Base-by-base conservation (phyloP, 2,113 vertebrate species). In the Cavia porcellus region DNA sequence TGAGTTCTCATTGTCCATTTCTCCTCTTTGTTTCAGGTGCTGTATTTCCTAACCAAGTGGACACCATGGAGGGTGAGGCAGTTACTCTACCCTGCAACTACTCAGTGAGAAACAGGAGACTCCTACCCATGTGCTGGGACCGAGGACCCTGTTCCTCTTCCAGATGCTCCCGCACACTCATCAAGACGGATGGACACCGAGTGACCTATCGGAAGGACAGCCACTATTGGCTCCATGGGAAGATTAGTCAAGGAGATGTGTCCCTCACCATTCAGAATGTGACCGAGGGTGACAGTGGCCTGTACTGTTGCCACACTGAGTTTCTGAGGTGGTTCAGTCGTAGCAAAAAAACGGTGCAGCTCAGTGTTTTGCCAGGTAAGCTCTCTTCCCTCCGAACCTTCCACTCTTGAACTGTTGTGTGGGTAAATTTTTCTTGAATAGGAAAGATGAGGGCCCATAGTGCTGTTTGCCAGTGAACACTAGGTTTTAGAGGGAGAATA, bases 251-350 rank as follows among this genome's bases (percentile, higher is more conserved):
- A 0, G 99, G 99, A 0, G 81, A 99, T 0, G 97, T 99, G 81
- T 99, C 99, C 55, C 98, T 99, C 95, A 99, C 99, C 0, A 99
- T 99, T 3, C 0, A 96, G 35, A 50, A 97, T 0, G 96, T 97
- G 2, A 32, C n/a, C 25, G 47, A 81, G 87, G 47, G 75, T 1
- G 99, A 99, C 90, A 96, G 97, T 1, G 99, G 99, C 11, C 47
- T 0, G 0, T 99, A 99, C 13, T 99, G 99, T 97, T 99, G 99
- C 94, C 99, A 99, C 1, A 91, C 99, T n/a, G 98, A 99, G 92
- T n/a, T 98, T 75, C 5, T 15, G 0, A 99, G 99, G 1, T 97
- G 0, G 98, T 99, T 99, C 97, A 99, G 99, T 1, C 99, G 99
- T 35, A 19, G 74, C 1, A 96, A 77, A 62, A 15, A 0, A 13